Evolutionary conservation across 2,888 invertebrate species (phyloP), one percentile per base, ranked within the genome.

Genomic region (Carabus problematicus): DNA sequence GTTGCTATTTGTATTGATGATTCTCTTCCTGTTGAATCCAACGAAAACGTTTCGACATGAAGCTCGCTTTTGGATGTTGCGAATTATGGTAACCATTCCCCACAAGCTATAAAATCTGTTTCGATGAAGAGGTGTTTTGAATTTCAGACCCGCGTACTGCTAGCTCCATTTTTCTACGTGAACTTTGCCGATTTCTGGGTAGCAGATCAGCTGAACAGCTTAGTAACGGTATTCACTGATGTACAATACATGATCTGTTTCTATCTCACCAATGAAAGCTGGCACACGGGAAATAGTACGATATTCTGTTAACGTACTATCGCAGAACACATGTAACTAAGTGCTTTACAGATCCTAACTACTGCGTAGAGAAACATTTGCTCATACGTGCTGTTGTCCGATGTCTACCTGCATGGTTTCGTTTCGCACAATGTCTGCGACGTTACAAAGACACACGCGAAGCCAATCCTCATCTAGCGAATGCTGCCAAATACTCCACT

Each of bases 131-230:
- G 7, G 7, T 45, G 19, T 52, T 52, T 16, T 52, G 67, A 71
- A 71, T 82, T 83, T 63, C 80, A 94, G 94, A 91, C 91, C 72
- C 88, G 93, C 66, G 92, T 97, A 73, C 77, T 96, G 56, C 88
- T 92, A 42, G 95, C 98, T 0, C 98, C 98, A 16, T 96, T 97
- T 79, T 91, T 93, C 78, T 94, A 93, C 74, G 98, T 98, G 8
- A 89, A 93, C 52, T 98, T 98, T 79, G 97, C 98, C 19, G 98
- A 98, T 84, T 98, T 98, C 87, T 98, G 98, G 98, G 89, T 98
- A 80, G 98, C 97, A 4, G 98, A 98, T 85, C 98, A 98, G 81
- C 85, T 98, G 78, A 98, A 97, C 82, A 97, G 97, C 64, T 86
- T 99, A 73, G 92, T 89, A 0, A 92, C 91, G 0, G 93, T 95